These are phyloP conservation scores for Mylabris phalerata DNA, from an alignment of 1,140 invertebrate genomes.

Conservation along the genomic window DNA sequence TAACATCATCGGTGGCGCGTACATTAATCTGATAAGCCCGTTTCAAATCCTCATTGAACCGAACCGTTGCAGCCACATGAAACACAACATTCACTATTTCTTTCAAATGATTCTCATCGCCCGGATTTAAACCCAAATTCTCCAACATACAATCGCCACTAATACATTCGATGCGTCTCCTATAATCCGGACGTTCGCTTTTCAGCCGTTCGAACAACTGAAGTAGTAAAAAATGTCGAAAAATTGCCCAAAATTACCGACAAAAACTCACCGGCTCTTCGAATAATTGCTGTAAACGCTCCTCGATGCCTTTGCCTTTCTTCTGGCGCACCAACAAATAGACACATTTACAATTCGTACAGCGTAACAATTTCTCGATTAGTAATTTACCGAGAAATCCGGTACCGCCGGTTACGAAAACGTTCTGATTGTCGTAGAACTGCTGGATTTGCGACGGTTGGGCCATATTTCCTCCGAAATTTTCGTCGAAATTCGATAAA, in stretches of 20 bases:
- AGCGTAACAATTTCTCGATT: constrained; percentile 78
- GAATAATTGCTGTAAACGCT: constrained; percentile 56
- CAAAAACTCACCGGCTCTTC: constrained; percentile 48
- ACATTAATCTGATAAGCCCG: constrained; percentile 69
- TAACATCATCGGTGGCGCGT: constrained; percentile 63
- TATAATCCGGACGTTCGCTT: constrained; percentile 8
- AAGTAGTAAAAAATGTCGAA: not conserved
- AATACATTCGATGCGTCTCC: constrained; percentile 61
- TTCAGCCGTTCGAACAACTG: constrained; percentile 21
- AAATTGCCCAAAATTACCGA: not conserved
- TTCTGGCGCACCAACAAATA: constrained; percentile 75
- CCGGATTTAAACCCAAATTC: constrained; percentile 65
- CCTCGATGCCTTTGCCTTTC: constrained; percentile 57
- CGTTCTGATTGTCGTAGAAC: constrained; percentile 36
- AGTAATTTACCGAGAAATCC: constrained; percentile 83
- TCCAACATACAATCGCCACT: constrained; percentile 68
- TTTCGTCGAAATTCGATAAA: too few species aligned
- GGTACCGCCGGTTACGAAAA: constrained; percentile 59
- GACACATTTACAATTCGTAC: constrained; percentile 64
- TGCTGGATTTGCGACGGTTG: too few species aligned
- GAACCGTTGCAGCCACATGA: constrained; percentile 86
- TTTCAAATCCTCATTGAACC: constrained; percentile 68
- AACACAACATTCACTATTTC: constrained; percentile 77
- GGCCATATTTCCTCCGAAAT: too few species aligned
- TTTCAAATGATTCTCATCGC: constrained; percentile 60